Evolutionary conservation across 1,140 invertebrate species (phyloP).

Genomic region (Chlorops oryzae): DNA sequence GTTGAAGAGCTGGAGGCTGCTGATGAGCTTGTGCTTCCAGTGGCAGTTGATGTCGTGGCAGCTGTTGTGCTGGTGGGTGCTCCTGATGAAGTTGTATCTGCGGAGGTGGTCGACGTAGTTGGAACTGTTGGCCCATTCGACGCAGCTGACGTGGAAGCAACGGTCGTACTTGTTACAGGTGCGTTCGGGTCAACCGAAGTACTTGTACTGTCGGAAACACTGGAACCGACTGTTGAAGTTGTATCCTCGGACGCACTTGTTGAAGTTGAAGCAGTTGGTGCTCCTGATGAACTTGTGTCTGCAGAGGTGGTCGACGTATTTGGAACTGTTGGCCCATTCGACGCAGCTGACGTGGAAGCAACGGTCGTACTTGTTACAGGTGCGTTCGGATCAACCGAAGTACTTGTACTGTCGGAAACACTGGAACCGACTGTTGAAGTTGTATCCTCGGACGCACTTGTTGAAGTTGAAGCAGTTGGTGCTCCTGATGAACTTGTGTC

Average conservation of each 20-base stretch:
- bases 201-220: background rate
- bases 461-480: background rate
- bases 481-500: slow-evolving; percentile 12
- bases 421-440: slow-evolving; percentile 8
- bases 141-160: too few species aligned
- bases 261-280: background rate
- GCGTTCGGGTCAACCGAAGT: background rate
- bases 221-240: background rate
- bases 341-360: too few species aligned
- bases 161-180: too few species aligned
- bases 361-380: too few species aligned
- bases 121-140: slow-evolving; percentile 12
- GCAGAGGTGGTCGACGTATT: slow-evolving; percentile 15
- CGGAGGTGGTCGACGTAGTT: slow-evolving; percentile 14
- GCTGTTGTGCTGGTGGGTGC: background rate
- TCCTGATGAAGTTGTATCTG: slow-evolving; percentile 11
- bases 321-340: slow-evolving; percentile 11
- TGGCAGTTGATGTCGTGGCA: background rate
- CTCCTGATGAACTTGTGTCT: slow-evolving; percentile 11
- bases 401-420: background rate
- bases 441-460: slow-evolving; percentile 1
- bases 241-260: background rate
- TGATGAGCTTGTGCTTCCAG: background rate
- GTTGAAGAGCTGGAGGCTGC: background rate
- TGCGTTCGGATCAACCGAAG: background rate